Evolutionary conservation across 2,888 invertebrate species (phyloP), one percentile per base, ranked within the genome.

Genomic region (Teinopalpus imperialis): DNA sequence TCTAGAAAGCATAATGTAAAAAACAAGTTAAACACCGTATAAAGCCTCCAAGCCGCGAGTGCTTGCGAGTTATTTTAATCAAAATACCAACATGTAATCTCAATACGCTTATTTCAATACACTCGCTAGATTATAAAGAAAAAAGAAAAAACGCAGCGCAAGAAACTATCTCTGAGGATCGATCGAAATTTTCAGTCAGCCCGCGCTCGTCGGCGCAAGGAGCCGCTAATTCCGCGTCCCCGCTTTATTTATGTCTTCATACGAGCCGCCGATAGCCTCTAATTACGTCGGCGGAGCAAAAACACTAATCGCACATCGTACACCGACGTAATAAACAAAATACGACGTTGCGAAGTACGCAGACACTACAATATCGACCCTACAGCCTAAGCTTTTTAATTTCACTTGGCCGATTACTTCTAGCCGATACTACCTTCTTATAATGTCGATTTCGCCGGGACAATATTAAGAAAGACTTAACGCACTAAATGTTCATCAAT

Each of bases 181-280:
- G 79, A 78, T 79, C 73, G 81, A 75, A 81, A 77, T 78, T 76
- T 74, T 72, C 73, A 68, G 48, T 60, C 62, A 56, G 62, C 59
- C 57, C 60, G 66, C 64, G 69, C 61, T 64, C 52, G 58, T 61
- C 62, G 37, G 10, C n/a, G 69, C 60, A 57, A 62, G 63, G 61
- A 50, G 59, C 63, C 64, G 78, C 82, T 81, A 80, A 83, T 80
- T 83, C 80, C 69, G 59, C 63, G 71, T 71, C 71, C 76, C 68
- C 75, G 57, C 71, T 83, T 88, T 85, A 87, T 87, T 87, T 88
- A 88, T 86, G 87, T 87, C 88, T 87, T 86, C 86, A 88, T 88
- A 87, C 81, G 68, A 62, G 75, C 83, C 86, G 86, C 81, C 85
- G 86, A 86, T 86, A 80, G 80, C 71, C 75, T 83, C 83, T 87